Evolutionary conservation across 2,797 vertebrate genomes (phyloP).

Genomic region (Sebastes vulpes): DNA sequence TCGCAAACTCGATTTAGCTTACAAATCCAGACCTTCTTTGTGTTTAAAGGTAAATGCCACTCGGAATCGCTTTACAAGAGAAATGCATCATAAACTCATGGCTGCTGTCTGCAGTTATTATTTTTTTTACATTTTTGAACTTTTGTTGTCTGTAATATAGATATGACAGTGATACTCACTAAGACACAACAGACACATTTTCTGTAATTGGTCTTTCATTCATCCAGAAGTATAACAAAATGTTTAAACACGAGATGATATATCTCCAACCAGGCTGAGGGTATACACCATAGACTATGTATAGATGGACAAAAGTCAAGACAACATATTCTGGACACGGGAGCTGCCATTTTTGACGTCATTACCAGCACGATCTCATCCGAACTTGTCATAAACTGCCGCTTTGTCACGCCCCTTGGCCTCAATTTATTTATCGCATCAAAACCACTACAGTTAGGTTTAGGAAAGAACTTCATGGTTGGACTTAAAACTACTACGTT

Average conservation of each 20-base stretch:
- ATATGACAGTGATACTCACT: neutral
- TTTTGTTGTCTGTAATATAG: neutral
- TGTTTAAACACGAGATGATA: neutral
- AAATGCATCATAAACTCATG: neutral
- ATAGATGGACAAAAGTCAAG: too few species aligned
- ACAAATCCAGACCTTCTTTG: neutral
- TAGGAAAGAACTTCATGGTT: too few species aligned
- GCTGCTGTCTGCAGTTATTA: neutral
- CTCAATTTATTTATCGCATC: too few species aligned
- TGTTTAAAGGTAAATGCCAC: constrained; percentile 6
- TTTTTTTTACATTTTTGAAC: neutral
- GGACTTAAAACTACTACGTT: too few species aligned
- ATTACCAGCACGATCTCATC: too few species aligned
- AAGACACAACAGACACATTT: neutral
- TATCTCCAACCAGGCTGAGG: neutral
- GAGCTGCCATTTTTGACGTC: too few species aligned
- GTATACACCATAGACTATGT: too few species aligned
- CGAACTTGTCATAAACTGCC: too few species aligned
- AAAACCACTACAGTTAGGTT: too few species aligned
- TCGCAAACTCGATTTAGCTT: neutral
- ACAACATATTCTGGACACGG: too few species aligned
- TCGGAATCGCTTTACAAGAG: neutral
- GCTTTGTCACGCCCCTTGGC: too few species aligned
- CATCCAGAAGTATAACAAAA: neutral
- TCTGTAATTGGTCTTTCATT: too few species aligned